Base-by-base conservation (phyloP, 2,797 vertebrate species). In the Furcifer pardalis region DNA sequence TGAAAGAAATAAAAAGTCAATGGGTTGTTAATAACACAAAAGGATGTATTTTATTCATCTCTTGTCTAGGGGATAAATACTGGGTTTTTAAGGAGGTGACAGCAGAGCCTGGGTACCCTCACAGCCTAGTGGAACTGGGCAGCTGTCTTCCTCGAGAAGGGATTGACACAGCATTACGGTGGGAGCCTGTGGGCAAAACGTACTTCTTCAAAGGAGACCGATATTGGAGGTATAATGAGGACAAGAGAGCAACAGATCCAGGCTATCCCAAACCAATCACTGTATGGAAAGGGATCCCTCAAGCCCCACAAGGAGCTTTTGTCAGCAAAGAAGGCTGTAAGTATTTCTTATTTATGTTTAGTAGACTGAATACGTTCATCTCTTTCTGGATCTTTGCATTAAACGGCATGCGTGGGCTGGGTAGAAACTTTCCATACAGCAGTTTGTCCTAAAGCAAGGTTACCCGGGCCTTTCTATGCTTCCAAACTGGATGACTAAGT, bases 131-230 rank as follows among this genome's bases (percentile, higher is more conserved):
- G 87, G 97, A 99, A 92, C 92, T 99, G 94, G 98, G 98, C 44
- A 98, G 91, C 95, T 97, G 96, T 87, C 96, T 99, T 76, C 98
- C 98, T 6, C 96, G 95, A 25, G 98, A 98, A 42, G 98, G 98
- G 91, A 98, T 99, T 0, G 98, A 99, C 95, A 97, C 97, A 0
- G 98, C 98, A 1, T 95, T 99, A 89, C 97, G 98, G 56, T 99
- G 98, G 98, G 98, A 99, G 90, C 97, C 98, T 0, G 97, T 98
- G 0, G 98, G 98, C 44, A 99, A 99, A 91, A 99, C 98, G 0
- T 99, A 99, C 95, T 99, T 99, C 96, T 99, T 99, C 95, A 98
- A 98, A 92, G 98, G 98, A 0, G 97, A 99, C 94, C 97, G 97
- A 94, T 99, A 99, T 94, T 99, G 98, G 98, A 97, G 98, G 83